These are phyloP conservation scores for Anodontia alba DNA, from an alignment of 2,888 invertebrate genomes.

Conservation along the genomic window DNA sequence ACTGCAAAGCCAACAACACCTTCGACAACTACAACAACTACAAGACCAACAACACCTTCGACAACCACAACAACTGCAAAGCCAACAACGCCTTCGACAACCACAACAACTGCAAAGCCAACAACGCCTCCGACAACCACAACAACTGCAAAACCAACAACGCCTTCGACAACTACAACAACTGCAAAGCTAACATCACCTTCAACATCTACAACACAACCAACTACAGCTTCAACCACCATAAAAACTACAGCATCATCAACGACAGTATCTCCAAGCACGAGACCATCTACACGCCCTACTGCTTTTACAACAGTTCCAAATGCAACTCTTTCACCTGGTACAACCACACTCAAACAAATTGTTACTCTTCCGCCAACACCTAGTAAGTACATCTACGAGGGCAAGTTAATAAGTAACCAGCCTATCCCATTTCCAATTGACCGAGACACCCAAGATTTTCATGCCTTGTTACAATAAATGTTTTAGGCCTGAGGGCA, in stretches of 20 bases:
- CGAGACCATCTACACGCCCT: not conserved
- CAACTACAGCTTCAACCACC: not conserved
- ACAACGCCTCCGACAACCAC: not conserved
- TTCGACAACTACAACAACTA: not conserved
- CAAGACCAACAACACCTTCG: not conserved
- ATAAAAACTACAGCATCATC: not conserved
- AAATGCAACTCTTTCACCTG: not conserved
- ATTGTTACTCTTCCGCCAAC: not conserved
- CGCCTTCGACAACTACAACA: not conserved
- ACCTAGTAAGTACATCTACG: conserved; percentile 1
- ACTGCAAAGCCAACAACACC: not conserved
- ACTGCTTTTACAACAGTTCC: not conserved
- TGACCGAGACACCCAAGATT: too few species aligned
- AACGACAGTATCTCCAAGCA: not conserved
- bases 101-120: not conserved
- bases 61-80: not conserved
- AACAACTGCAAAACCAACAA: not conserved
- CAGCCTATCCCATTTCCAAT: too few species aligned
- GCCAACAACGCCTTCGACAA: not conserved
- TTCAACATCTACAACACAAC: not conserved
- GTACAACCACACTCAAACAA: not conserved
- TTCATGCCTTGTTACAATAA: too few species aligned
- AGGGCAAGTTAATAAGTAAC: too few species aligned
- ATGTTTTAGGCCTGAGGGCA: too few species aligned
- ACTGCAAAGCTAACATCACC: not conserved